Percentiles rank a stretch among this genome's conserved stretches.
Evolutionary conservation across 2,888 invertebrate species (phyloP).

Genomic region (Caenorhabditis drosophilae): DNA sequence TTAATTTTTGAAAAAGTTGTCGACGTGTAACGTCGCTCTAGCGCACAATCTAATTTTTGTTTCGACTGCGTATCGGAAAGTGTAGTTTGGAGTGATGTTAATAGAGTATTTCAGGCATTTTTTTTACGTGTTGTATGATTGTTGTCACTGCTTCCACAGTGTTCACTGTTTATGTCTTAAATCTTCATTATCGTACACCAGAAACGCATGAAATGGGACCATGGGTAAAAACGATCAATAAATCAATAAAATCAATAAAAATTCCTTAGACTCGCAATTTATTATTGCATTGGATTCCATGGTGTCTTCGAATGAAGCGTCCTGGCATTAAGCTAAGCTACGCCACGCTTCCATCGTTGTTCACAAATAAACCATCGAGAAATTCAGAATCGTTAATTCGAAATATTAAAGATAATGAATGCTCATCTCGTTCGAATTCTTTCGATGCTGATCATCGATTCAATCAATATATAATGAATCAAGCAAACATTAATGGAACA

Average conservation of each 20-base stretch:
- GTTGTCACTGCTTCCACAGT: constrained; percentile 69
- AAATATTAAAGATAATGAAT: constrained; percentile 65
- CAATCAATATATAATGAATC: constrained; percentile 51
- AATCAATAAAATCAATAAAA: not conserved
- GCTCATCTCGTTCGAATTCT: constrained; percentile 52
- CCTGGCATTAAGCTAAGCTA: constrained; percentile 63
- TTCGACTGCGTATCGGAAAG: no score
- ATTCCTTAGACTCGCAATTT: constrained; percentile 58
- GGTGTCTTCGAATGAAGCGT: constrained; percentile 66
- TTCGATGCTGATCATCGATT: constrained; percentile 59
- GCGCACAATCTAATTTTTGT: no score
- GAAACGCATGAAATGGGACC: constrained; percentile 69
- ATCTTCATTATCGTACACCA: constrained; percentile 68
- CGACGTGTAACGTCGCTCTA: no score
- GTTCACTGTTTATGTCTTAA: constrained; percentile 69
- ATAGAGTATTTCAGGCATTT: constrained; percentile 53
- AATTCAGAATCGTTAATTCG: constrained; percentile 66
- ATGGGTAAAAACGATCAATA: constrained; percentile 43
- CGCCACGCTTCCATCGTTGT: constrained; percentile 59
- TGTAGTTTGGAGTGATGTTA: no score
- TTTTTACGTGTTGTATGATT: constrained; percentile 69
- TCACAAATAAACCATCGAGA: constrained; percentile 60
- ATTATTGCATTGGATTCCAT: constrained; percentile 68
- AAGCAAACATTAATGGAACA: constrained; percentile 43
- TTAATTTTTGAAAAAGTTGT: no score